Evolutionary conservation across 2,113 vertebrate genomes (phyloP), one percentile per base, ranked within the genome.

Genomic region (Mesembrinibis cayennensis): DNA sequence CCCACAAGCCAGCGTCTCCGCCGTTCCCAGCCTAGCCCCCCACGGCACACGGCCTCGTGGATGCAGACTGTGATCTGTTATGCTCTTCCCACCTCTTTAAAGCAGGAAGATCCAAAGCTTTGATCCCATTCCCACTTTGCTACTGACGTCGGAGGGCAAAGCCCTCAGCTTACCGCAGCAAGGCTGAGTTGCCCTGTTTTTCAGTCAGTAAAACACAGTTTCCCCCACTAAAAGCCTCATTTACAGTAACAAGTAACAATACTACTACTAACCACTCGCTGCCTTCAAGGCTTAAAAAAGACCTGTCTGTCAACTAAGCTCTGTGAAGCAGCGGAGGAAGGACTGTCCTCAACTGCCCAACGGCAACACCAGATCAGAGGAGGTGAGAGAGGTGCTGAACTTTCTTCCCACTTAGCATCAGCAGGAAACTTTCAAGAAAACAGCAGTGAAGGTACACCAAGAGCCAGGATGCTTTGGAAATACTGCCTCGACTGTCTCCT

Each of bases 1-100:
- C 73, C 81, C 65, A 50, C 13, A 1, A 55, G 44, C 18, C n/a
- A 47, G 25, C 0, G 0, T 17, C 76, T 32, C 82, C 0, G 0
- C 71, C 9, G 3, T 47, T 73, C 18, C 47, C 89, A 81, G 82
- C 80, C 87, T 42, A 26, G 32, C 52, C 53, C 79, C 52, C 47
- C 61, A 30, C 34, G 4, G 49, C 1, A 38, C 81, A 40, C 0
- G 30, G 47, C 47, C 79, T 22, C 5, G 0, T 58, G 83, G 55
- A 81, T 25, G 50, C 69, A 62, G 59, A 4, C 87, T 89, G 50
- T 5, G 13, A 62, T 56, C 63, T 32, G 17, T 77, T 81, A 49
- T 0, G 1, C 23, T 47, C 52, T 61, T 76, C 78, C 90, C 14
- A 16, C 27, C 2, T 65, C 88, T 69, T 23, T 29, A 47, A 82